Evolutionary conservation across 2,797 vertebrate species (phyloP), one percentile per base, ranked within the genome.

Genomic region (Premnoplex brunnescens): DNA sequence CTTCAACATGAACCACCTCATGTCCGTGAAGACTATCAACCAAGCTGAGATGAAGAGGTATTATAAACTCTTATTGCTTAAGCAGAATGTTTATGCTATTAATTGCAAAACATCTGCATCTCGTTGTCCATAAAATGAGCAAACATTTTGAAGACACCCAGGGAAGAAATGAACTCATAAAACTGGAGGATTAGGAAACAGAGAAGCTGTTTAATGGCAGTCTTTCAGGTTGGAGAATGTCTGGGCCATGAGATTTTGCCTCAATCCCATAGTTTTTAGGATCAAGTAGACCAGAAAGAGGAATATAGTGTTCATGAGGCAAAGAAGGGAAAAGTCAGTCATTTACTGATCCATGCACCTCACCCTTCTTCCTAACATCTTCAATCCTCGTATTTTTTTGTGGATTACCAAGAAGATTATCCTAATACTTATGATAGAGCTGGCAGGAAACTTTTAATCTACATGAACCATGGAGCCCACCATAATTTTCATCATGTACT

Each of bases 181-280:
- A 97, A 78, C 54, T 79, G 58, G 62, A 94, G 81, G 80, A 95
- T 92, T 71, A 39, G 81, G 88, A 94, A 96, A 39, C 21, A 95
- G 69, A 94, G 52, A 87, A 96, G 90, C 62, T 91, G 77, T 92
- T 96, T 95, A 94, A 94, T 88, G 91, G 63, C 89, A 84, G 72
- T 18, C 64, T 78, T 91, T 91, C 46, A 73, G 66, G 39, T 1
- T 62, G 32, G 30, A 48, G 30, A 82, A 59, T 32, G 30, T 43
- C 64, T 73, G 39, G 17, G 44, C n/a, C 4, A 0, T 27, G 46
- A 91, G 37, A 18, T 87, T 91, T 84, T 88, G 6, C 46, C 55
- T 73, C 27, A 68, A 5, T 37, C 41, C 9, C 21, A 26, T 14
- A 28, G 11, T 36, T 79, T 73, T 78, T 63, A 30, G 39, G 43